phyloP scores from a whole-genome alignment of 2,797 vertebrate genomes.

The Falco novaeseelandiae region DNA sequence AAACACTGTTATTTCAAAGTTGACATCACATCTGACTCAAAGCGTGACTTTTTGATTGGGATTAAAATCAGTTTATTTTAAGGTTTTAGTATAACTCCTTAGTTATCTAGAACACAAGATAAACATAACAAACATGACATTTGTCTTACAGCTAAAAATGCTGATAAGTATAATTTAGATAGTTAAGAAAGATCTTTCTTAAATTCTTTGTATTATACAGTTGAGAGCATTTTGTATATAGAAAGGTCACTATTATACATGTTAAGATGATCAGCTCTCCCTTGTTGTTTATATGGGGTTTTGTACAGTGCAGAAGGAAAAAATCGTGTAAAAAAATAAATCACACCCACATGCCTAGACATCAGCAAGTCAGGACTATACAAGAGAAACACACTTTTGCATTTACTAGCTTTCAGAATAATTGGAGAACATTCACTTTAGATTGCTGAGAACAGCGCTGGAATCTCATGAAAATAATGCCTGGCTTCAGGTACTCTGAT shows the following conservation, averaged over 20 bases:
- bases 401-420: background rate
- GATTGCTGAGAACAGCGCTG: background rate
- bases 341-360: background rate
- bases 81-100: conserved; percentile 39
- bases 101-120: conserved; percentile 26
- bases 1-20: conserved; percentile 48
- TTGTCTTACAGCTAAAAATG: conserved; percentile 20
- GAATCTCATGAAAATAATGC: background rate
- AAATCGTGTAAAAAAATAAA: background rate
- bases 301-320: background rate
- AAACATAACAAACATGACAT: conserved; percentile 28
- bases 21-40: conserved; percentile 49
- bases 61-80: conserved; percentile 58
- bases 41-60: background rate
- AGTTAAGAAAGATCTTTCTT: background rate
- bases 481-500: background rate
- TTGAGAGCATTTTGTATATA: background rate
- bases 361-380: background rate
- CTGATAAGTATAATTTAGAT: background rate
- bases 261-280: background rate
- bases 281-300: background rate
- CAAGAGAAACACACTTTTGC: background rate
- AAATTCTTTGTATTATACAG: background rate
- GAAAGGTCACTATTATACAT: background rate
- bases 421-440: background rate